Conservation (phyloP, 2,113 vertebrate species). For the Halcyon malimbica region DNA sequence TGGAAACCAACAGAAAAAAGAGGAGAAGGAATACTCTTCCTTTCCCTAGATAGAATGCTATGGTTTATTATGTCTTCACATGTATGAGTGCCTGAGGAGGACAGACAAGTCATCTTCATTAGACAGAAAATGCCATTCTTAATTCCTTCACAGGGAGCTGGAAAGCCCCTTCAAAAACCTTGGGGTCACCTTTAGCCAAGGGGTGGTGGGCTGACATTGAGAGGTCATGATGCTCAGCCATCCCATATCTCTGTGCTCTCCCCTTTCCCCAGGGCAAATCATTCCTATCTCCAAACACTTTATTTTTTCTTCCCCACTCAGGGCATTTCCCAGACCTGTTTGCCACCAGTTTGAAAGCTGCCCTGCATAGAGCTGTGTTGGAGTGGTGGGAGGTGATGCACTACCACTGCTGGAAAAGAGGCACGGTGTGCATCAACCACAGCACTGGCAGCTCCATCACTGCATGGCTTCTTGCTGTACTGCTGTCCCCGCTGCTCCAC, state of each 20-base stretch:
- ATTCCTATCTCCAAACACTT: neutral
- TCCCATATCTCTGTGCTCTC: neutral
- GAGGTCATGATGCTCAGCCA: neutral
- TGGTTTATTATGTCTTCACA: neutral
- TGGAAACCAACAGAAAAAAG: neutral
- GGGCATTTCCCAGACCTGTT: neutral
- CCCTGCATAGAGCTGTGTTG: fast-evolving
- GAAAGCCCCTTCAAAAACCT: neutral
- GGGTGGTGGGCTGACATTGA: neutral
- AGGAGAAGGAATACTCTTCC: neutral
- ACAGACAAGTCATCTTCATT: neutral
- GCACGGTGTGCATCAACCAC: neutral
- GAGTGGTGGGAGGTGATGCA: neutral
- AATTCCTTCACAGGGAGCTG: neutral
- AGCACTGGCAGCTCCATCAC: neutral
- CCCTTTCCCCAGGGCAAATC: neutral
- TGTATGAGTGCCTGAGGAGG: neutral
- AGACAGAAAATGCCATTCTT: neutral
- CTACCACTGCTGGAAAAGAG: neutral
- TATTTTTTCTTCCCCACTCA: neutral
- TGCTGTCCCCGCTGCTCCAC: fast-evolving
- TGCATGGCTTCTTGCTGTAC: neutral
- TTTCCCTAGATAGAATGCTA: neutral
- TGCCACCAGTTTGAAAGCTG: neutral
- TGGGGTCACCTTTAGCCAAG: neutral